Base-by-base conservation (phyloP, 2,888 invertebrate genomes). In the Lingula anatina region DNA sequence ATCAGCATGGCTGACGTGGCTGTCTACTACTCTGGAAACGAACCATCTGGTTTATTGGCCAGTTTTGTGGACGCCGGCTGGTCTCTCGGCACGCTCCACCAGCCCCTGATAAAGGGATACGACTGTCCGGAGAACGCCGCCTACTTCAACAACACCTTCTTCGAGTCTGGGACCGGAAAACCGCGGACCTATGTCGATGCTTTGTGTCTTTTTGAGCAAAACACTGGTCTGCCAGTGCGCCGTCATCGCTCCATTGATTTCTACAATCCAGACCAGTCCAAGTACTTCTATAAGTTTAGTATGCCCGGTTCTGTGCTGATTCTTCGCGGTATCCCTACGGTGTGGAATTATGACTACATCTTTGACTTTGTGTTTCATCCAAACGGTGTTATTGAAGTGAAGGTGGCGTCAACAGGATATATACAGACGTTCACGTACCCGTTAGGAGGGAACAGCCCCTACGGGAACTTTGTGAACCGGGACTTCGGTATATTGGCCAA, bases 361-460 rank as follows among this genome's bases (percentile, higher is more conserved):
- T 60, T 72, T 42, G 71, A 71, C 51, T 66, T 65, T 28, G 60
- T 66, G n/a, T 68, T 72, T 53, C 66, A 70, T 54, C 54, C 62
- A 12, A 67, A 69, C 52, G 72, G 70, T 2, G 61, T 56, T 15
- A 55, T 72, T 20, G 66, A 71, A 49, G 49, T 65, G 9, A 57
- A 62, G 26, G 60, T 63, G 15, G 53, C 68, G 3, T 45, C 61
- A 2, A 66, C 70, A 1, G 72, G 72, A 3, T 71, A 70, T 51
- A 54, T 66, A 7, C 65, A 65, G 35, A 44, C 66, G 3, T 60
- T 61, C 3, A 56, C 65, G 3, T 70, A 54, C 47, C 57, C 59
- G 24, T 50, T 65, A 9, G 54, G 59, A 5, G 54, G 56, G 24
- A 64, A 68, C 47, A 50, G 54, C 18, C 51, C 53, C 20, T 67